These are phyloP conservation scores for Colius striatus DNA, from an alignment of 2,113 vertebrate genomes.

Conservation along the genomic window DNA sequence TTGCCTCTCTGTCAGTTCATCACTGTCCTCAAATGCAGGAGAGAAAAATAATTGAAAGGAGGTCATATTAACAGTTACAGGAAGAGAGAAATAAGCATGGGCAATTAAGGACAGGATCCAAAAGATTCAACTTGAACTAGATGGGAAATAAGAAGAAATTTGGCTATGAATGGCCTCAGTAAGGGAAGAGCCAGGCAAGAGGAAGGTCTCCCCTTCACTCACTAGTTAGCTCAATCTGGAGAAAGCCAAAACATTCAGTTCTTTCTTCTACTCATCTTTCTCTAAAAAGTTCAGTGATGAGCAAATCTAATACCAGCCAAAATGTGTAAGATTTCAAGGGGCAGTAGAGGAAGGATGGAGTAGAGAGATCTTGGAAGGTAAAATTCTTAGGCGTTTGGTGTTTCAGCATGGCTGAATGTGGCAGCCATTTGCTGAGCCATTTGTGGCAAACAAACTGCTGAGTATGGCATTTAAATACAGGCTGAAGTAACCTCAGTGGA, in stretches of 20 bases:
- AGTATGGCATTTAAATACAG: background rate
- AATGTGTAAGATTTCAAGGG: background rate
- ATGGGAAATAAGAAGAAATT: background rate
- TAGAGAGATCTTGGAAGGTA: background rate
- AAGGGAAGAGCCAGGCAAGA: background rate
- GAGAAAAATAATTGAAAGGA: background rate
- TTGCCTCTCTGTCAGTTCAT: background rate
- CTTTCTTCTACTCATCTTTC: background rate
- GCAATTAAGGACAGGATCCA: background rate
- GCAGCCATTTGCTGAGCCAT: no score
- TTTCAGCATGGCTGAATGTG: background rate
- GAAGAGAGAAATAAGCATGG: background rate
- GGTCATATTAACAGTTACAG: background rate
- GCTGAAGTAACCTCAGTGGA: background rate
- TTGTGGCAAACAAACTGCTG: background rate
- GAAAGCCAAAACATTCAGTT: background rate
- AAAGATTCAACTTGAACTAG: background rate
- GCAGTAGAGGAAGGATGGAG: background rate
- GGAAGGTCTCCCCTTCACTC: background rate
- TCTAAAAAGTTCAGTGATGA: background rate
- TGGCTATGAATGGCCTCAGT: background rate
- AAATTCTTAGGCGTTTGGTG: background rate
- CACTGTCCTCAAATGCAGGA: background rate
- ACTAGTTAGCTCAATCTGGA: background rate
- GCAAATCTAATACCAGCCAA: background rate